These are phyloP conservation scores for Drosophila simulans DNA, from an alignment of 1,140 invertebrate species.

Conservation along the genomic window DNA sequence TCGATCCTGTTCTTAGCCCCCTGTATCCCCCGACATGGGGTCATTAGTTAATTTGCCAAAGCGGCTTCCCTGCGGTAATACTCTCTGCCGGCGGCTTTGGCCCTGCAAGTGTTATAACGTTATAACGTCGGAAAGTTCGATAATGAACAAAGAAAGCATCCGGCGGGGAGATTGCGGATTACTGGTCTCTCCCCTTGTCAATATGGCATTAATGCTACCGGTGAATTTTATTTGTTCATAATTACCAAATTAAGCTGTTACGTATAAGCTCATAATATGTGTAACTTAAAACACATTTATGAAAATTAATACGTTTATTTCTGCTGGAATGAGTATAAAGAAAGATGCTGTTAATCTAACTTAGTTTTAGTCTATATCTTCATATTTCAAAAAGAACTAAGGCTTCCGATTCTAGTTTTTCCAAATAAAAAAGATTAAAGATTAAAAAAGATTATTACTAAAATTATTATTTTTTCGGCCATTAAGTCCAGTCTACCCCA, in stretches of 20 bases:
- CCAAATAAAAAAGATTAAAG: no score
- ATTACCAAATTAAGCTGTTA: no score
- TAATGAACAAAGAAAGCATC: conserved; percentile 24
- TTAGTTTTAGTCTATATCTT: no score
- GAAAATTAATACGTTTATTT: no score
- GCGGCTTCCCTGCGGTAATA: conserved; percentile 50
- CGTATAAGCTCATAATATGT: no score
- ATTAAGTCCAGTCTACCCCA: not conserved
- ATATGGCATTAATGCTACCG: not conserved
- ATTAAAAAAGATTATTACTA: no score
- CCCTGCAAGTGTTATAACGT: conserved; percentile 16
- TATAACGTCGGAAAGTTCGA: conserved; percentile 28
- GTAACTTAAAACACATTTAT: no score
- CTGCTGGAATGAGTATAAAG: no score
- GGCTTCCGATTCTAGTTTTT: no score
- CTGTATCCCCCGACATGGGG: conserved; percentile 51
- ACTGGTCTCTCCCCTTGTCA: not conserved
- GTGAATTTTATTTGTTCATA: not conserved
- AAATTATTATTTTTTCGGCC: no score
- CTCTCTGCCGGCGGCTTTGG: conserved; percentile 39
- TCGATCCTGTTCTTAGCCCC: conserved; percentile 18
- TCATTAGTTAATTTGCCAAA: conserved; percentile 81
- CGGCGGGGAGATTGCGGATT: not conserved
- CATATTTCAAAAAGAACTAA: no score
- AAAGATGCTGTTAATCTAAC: no score